Conservation (phyloP, 2,888 invertebrate species). For the Zeuzera pyrina region DNA sequence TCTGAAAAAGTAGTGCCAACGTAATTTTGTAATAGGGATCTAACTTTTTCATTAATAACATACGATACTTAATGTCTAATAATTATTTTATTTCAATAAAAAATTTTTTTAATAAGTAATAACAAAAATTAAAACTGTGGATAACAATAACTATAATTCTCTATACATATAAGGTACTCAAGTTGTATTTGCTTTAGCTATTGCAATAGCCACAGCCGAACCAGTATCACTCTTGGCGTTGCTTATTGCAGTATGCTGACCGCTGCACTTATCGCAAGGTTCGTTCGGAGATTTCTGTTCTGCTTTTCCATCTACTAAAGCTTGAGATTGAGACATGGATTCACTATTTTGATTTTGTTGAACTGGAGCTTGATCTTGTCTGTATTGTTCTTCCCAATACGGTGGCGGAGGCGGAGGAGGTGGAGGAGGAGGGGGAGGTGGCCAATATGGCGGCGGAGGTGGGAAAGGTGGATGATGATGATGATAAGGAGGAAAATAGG, state of each 20-base stretch:
- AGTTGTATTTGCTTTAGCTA: conserved; percentile 26
- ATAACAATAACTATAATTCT: too few relatives aligned
- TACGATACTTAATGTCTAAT: too few relatives aligned
- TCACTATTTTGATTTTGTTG: neutral
- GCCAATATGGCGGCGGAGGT: conserved; percentile 19
- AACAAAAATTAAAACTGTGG: too few relatives aligned
- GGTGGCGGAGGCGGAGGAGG: conserved; percentile 13
- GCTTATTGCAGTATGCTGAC: conserved; percentile 26
- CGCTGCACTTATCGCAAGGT: conserved; percentile 6
- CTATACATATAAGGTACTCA: too few relatives aligned
- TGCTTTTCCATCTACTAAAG: neutral
- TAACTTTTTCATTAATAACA: too few relatives aligned
- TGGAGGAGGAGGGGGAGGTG: conserved; percentile 10
- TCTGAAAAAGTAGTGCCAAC: too few relatives aligned
- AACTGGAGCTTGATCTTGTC: neutral
- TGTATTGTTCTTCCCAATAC: conserved; percentile 9
- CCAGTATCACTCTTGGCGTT: conserved; percentile 37
- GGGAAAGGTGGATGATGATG: conserved; percentile 12
- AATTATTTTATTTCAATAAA: too few relatives aligned
- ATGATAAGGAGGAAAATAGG: conserved; percentile 19
- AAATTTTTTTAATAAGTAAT: too few relatives aligned
- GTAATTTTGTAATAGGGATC: too few relatives aligned
- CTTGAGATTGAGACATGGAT: neutral
- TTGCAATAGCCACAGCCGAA: conserved; percentile 36
- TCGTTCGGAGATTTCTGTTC: neutral